Evolutionary conservation across 1,140 invertebrate species (phyloP), one percentile per base, ranked within the genome.

Genomic region (Nautilus pompilius): DNA sequence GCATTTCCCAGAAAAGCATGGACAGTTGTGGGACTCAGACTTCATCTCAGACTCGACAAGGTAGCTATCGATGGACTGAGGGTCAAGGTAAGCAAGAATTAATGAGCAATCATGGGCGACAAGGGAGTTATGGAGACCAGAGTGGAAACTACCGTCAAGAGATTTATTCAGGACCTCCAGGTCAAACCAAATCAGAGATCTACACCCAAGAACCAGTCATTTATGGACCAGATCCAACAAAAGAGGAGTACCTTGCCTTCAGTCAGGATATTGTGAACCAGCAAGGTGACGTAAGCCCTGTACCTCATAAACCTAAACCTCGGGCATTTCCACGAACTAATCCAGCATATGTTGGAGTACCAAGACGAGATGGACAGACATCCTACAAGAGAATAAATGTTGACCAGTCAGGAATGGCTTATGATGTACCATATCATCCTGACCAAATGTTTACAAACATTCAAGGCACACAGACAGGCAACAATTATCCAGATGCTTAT

Each of bases 281-380:
- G 48, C 75, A 75, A 29, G 73, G 74, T 10, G 69, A 71, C 62
- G 69, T 74, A 10, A 77, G 75, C 41, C 76, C 78, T 5, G 58
- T 71, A 24, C 71, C 72, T 6, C 67, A 70, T 34, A 78, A 77
- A 68, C 77, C 75, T 45, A 82, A 80, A 67, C 67, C 71, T 29
- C 62, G 80, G 28, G 68, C 76, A 30, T 82, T 82, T 66, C 80
- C 80, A 15, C 65, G 80, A 58, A 82, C 80, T 26, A 82, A 82
- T 65, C 80, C 80, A 57, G 73, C 80, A 22, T 82, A 80, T 60
- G 74, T 80, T 17, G 77, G 77, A 26, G 70, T 77, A 24, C 71
- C 72, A 34, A 70, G 73, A 62, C 59, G 76, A 22, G 74, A 78
- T 64, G 77, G 75, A 15, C 71, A 67, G 60, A 72, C 67, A 15